Percentiles rank a stretch among this genome's conserved stretches.
These are phyloP conservation scores for Atherix ibis DNA, from an alignment of 2,888 invertebrate genomes.

Conservation along the genomic window DNA sequence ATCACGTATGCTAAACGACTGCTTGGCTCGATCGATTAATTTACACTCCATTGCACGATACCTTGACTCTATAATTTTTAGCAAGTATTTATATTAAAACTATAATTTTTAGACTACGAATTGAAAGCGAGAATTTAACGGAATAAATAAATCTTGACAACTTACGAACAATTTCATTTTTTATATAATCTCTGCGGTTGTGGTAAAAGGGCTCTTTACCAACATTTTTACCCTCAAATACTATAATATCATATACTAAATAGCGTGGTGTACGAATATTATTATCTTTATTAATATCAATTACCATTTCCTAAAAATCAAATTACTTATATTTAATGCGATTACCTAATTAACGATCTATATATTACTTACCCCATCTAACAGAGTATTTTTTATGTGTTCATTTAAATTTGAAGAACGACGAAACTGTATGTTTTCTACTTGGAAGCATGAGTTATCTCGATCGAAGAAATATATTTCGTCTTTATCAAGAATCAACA, in stretches of 20 bases:
- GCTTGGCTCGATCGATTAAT: too few species aligned
- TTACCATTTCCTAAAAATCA: conserved; percentile 76
- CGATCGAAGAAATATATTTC: conserved; percentile 90
- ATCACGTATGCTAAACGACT: conserved; percentile 75
- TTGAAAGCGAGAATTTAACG: too few species aligned
- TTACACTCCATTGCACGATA: too few species aligned
- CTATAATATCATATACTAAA: conserved; percentile 87
- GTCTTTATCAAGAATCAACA: conserved; percentile 75
- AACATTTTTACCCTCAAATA: conserved; percentile 63
- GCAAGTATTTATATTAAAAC: too few species aligned
- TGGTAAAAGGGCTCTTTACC: conserved; percentile 61
- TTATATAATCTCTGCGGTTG: conserved; percentile 60
- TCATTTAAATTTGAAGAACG: conserved; percentile 51
- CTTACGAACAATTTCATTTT: conserved; percentile 50
- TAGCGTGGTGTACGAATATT: conserved; percentile 59
- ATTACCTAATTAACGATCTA: background rate
- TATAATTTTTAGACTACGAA: too few species aligned
- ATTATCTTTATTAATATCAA: conserved; percentile 63
- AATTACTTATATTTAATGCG: background rate
- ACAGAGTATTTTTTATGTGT: conserved; percentile 63
- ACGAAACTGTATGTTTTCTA: conserved; percentile 64
- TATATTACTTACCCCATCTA: conserved; percentile 68
- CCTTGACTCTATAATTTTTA: too few species aligned
- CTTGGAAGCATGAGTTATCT: conserved; percentile 83
- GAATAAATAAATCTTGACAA: too few species aligned